A percentile compares a stretch with the other conserved stretches of the same genome.
These are phyloP conservation scores for Psittacara wagleri DNA, from an alignment of 2,113 vertebrate genomes.

Conservation along the genomic window DNA sequence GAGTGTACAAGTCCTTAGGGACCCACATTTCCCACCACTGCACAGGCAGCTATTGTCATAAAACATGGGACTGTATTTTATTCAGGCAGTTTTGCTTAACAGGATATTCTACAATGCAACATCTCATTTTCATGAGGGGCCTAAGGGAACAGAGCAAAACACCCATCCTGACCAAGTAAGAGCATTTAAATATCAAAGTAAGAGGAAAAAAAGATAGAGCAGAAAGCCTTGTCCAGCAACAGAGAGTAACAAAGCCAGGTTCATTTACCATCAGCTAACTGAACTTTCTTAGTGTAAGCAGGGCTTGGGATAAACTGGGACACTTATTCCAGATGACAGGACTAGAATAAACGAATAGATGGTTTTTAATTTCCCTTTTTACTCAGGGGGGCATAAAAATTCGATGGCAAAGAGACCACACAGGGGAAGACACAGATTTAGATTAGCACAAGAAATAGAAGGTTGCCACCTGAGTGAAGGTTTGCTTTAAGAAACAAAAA, in stretches of 20 bases:
- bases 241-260: slow-evolving; percentile 3
- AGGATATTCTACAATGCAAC: neutral
- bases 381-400: neutral
- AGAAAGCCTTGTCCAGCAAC: neutral
- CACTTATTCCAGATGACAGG: slow-evolving; percentile 58
- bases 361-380: slow-evolving; percentile 41
- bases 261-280: slow-evolving; percentile 14
- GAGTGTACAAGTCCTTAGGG: neutral
- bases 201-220: neutral
- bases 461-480: neutral
- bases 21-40: neutral
- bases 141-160: neutral
- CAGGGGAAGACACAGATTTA: neutral
- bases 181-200: slow-evolving; percentile 10
- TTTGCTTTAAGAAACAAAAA: neutral
- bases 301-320: slow-evolving; percentile 39
- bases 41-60: neutral
- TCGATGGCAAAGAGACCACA: neutral
- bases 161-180: neutral
- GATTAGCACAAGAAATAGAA: neutral
- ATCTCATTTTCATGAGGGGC: slow-evolving; percentile 4
- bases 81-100: slow-evolving; percentile 11
- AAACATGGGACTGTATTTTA: neutral
- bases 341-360: slow-evolving; percentile 50
- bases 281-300: slow-evolving; percentile 2